Evolutionary conservation across 2,113 vertebrate species (phyloP).

Genomic region (Typhlomys cinereus): DNA sequence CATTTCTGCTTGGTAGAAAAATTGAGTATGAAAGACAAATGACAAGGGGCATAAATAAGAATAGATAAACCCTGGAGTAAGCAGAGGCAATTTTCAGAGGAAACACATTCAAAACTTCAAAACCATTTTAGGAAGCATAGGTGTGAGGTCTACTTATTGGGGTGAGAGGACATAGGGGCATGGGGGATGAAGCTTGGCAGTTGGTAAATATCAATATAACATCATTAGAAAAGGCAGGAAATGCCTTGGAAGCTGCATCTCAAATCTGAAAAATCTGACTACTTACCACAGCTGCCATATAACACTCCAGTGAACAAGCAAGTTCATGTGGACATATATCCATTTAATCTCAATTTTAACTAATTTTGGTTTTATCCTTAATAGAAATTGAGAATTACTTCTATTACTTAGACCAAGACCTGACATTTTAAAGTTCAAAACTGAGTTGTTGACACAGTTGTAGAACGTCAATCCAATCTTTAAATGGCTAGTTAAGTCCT

Average conservation of each 20-base stretch:
- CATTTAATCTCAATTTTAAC: slow-evolving; percentile 5
- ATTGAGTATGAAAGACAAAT: not conserved
- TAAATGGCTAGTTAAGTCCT: not conserved
- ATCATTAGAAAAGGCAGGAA: not conserved
- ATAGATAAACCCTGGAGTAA: not conserved
- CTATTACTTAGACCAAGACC: slow-evolving; percentile 10
- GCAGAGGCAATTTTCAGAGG: not conserved
- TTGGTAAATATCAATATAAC: not conserved
- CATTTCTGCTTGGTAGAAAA: not conserved
- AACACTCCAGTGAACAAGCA: not conserved
- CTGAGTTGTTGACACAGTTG: not conserved
- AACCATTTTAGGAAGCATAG: not conserved
- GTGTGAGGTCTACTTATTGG: not conserved
- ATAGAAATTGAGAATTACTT: not conserved
- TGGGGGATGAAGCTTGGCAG: not conserved
- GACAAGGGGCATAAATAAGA: not conserved
- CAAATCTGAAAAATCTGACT: slow-evolving; percentile 37
- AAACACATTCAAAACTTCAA: not conserved
- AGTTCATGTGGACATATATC: not conserved
- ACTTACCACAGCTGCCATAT: not conserved
- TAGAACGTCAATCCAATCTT: not conserved
- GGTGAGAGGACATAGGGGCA: not conserved
- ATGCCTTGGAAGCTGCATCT: not conserved
- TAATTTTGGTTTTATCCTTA: slow-evolving; percentile 33
- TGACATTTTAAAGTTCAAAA: not conserved